Base-by-base conservation (phyloP, 2,888 invertebrate species). In the Tenthredo mesomela region DNA sequence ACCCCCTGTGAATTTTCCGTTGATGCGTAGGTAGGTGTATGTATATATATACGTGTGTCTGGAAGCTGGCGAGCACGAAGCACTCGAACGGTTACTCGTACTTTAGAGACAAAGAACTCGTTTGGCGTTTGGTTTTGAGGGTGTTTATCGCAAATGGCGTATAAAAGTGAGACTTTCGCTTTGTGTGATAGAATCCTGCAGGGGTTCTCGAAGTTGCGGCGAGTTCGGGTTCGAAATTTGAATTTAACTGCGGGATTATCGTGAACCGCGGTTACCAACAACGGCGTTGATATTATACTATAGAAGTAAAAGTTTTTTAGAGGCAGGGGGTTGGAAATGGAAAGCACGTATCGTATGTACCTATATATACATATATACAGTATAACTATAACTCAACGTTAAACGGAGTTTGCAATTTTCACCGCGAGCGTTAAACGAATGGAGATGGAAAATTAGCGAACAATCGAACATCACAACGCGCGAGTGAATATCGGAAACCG, bases 401-500 rank as follows among this genome's bases (percentile, higher is more conserved):
- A 18, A 77, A 77, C 50, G 7, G 18, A 77, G 50, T 50, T 47
- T 77, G 50, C 37, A 40, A 61, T 47, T 80, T 80, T 80, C 58
- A 80, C 37, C 58, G 61, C 61, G 25, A 40, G 78, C 58, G 78
- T 40, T 58, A 40, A 80, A 61, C 58, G 58, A 61, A 61, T 58
- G 78, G 78, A 80, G 78, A 61, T 77, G 54, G 77, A 80, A 80
- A 80, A 80, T 80, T 80, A 80, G 78, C 78, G 78, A 61, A 80
- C 78, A 80, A 80, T 80, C 78, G 78, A 80, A 80, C 78, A 80
- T 80, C 78, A 61, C 78, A 61, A 61, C 78, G 78, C 58, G 12
- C 61, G 58, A 80, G 78, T 61, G 78, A 80, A 80, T 80, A 80
- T 80, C 78, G 78, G 78, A 80, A 80, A 80, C 78, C 78, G 78